Conservation (phyloP, 2,888 invertebrate genomes). For the Gymnoscelis rufifasciata region DNA sequence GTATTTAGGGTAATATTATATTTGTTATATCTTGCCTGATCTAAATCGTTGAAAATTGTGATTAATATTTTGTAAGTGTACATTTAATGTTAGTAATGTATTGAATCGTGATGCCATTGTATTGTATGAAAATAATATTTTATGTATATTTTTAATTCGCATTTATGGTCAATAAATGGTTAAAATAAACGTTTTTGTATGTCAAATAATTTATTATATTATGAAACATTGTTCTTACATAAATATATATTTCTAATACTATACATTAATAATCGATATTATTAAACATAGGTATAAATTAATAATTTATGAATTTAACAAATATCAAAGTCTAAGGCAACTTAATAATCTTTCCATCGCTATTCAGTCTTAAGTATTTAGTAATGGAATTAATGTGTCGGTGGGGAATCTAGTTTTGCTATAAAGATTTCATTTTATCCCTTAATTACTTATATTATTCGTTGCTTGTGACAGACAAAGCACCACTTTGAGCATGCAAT, state of each 20-base stretch:
- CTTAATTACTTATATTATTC: no score
- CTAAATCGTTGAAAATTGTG: constrained; percentile 41
- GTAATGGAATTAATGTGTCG: constrained; percentile 7
- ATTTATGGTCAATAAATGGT: constrained; percentile 69
- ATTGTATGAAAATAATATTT: constrained; percentile 43
- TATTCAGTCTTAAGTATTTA: constrained; percentile 8
- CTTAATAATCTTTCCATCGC: not conserved
- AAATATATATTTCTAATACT: constrained; percentile 1
- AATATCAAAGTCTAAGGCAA: no score
- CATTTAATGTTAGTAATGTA: constrained; percentile 54
- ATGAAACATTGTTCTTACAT: no score
- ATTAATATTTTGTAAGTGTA: constrained; percentile 59
- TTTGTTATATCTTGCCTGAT: constrained; percentile 54
- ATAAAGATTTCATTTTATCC: no score
- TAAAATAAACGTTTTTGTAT: constrained; percentile 35
- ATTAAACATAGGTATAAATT: no score
- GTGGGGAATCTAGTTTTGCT: not conserved
- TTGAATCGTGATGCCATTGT: constrained; percentile 66
- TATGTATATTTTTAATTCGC: constrained; percentile 68
- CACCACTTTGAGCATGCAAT: no score
- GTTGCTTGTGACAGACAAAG: no score
- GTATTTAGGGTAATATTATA: not conserved
- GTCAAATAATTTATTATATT: constrained; percentile 1
- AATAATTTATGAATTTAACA: no score
- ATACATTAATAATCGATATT: no score